phyloP scores from a whole-genome alignment of 2,113 vertebrate genomes.

The Sula dactylatra region DNA sequence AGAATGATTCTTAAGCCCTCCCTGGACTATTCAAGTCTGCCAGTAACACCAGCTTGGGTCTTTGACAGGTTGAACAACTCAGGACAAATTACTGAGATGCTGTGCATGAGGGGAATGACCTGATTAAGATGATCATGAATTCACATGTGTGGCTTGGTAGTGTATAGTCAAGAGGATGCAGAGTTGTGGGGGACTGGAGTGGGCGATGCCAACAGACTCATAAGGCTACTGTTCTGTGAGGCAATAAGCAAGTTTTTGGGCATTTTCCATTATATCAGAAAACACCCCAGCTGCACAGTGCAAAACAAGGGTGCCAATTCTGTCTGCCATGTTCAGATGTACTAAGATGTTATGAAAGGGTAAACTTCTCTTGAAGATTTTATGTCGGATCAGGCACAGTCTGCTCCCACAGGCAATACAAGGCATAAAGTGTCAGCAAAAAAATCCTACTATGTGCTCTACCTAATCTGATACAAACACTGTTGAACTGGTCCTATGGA shows the following conservation, averaged over 20 bases:
- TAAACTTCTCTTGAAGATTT: not conserved
- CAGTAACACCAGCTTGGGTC: not conserved
- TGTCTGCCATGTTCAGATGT: not conserved
- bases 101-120: not conserved
- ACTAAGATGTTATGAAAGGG: not conserved
- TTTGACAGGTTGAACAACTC: not conserved
- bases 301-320: not conserved
- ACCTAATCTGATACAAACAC: not conserved
- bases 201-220: fast-evolving
- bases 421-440: not conserved
- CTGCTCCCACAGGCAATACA: not conserved
- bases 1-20: not conserved
- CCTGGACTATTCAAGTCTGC: not conserved
- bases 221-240: not conserved
- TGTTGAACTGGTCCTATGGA: not conserved
- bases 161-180: not conserved
- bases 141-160: not conserved
- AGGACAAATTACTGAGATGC: not conserved
- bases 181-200: not conserved
- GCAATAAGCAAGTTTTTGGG: not conserved
- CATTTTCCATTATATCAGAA: not conserved
- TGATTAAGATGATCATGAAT: not conserved
- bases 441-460: not conserved
- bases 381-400: not conserved
- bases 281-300: not conserved